Evolutionary conservation across 2,888 invertebrate species (phyloP), one percentile per base, ranked within the genome.

Genomic region (Campoletis raptor): DNA sequence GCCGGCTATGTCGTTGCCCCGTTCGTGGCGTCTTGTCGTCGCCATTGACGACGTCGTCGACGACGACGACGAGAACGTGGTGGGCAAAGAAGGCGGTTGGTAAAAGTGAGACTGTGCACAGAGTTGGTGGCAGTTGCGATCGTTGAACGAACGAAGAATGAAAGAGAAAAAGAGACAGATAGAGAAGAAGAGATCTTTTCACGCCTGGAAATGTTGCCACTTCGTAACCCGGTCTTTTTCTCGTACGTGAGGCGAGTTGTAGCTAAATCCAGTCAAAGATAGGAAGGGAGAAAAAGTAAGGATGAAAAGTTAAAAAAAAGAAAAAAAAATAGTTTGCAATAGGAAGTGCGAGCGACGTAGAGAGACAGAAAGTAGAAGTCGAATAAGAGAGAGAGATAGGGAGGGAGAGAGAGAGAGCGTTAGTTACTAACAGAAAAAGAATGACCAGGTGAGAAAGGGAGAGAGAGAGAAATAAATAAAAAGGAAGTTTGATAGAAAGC

Each of bases 191-290:
- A 77, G 54, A 52, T 84, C 81, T 78, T 83, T 84, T 81, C 81
- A 86, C 77, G 81, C 80, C 77, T 57, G 83, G 69, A 79, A 84
- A 76, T 81, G 86, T 84, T 73, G 78, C 77, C 81, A 42, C 74
- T 83, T 76, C 57, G 30, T 70, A n/a, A 18, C 72, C 45, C 85
- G 45, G 72, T 78, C 72, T 72, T 85, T 82, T 79, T 80, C 73
- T 79, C 40, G 69, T 85, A 79, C 82, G 79, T 79, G 82, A 76
- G 52, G 45, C 52, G 64, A 45, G 70, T 80, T 74, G 76, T 48
- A 36, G 37, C 77, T 66, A 45, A 73, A 78, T 78, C 24, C 52
- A 67, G 40, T 54, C 15, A 40, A 40, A 74, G 21, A 21, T 61
- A 61, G 30, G 30, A 24, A 57, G 5, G 57, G 15, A 30, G 30